Percentiles rank a stretch among this genome's conserved stretches.
Conservation (phyloP, 1,140 invertebrate species). For the Colletes latitarsis region DNA sequence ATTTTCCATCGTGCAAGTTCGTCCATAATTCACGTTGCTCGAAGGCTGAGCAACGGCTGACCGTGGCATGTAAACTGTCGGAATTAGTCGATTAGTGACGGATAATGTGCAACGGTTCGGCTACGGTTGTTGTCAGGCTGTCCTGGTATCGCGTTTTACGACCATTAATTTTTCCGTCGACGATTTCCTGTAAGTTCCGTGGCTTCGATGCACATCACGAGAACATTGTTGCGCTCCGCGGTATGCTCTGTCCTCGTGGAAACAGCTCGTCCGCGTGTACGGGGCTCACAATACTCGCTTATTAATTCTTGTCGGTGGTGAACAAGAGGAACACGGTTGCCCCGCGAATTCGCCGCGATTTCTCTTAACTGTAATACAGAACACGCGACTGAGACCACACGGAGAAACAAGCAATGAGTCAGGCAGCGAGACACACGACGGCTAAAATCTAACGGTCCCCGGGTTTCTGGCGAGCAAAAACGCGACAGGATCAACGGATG, state of each 20-base stretch:
- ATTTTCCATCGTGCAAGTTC: too few species aligned
- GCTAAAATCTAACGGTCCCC: slow-evolving; percentile 1
- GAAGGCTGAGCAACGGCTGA: too few species aligned
- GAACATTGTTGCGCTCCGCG: not conserved
- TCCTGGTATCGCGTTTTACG: too few species aligned
- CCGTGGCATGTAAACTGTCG: too few species aligned
- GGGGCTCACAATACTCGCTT: not conserved
- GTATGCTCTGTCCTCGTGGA: not conserved
- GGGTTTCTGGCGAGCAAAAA: not conserved
- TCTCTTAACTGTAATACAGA: slow-evolving; percentile 13
- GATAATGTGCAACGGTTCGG: too few species aligned
- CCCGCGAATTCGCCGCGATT: not conserved
- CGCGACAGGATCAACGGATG: not conserved
- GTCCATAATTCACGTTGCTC: too few species aligned
- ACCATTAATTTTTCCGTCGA: not conserved
- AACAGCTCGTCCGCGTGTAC: not conserved
- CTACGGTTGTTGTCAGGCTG: too few species aligned
- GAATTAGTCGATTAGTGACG: too few species aligned
- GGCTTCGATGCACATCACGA: not conserved
- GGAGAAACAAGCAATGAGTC: slow-evolving; percentile 6
- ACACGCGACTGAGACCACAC: slow-evolving; percentile 5
- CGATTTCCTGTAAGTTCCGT: not conserved
- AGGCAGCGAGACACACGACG: too few species aligned
- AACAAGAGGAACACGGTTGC: not conserved
- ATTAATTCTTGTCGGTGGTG: slow-evolving; percentile 14